Conservation (phyloP, 2,888 invertebrate species). For the Lochmaea capreae region DNA sequence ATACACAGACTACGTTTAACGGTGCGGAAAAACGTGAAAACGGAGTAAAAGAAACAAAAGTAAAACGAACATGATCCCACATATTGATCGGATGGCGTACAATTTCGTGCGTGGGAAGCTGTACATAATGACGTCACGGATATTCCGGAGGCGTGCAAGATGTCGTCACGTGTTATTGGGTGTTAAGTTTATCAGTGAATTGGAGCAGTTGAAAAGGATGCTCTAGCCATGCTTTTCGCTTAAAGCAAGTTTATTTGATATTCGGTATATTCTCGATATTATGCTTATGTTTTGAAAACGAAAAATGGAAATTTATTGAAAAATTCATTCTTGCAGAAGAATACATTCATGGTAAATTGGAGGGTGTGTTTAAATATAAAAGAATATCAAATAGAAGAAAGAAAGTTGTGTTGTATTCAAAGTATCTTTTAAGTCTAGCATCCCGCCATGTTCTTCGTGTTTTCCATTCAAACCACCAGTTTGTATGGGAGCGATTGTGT, state of each 20-base stretch:
- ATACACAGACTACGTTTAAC: slow-evolving; percentile 2
- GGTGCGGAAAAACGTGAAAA: slow-evolving; percentile 8
- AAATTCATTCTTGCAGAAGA: too few species aligned
- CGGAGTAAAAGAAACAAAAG: slow-evolving; percentile 13
- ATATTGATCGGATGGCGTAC: slow-evolving; percentile 19
- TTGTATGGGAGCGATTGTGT: too few species aligned
- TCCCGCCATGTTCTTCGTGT: too few species aligned
- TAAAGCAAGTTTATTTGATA: background rate
- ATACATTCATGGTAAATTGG: too few species aligned
- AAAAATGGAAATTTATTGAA: background rate
- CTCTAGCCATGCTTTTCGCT: background rate
- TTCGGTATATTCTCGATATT: background rate
- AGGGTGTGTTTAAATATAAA: too few species aligned
- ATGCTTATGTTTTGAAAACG: background rate
- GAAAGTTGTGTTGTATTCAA: too few species aligned
- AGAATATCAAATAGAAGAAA: too few species aligned
- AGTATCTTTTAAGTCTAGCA: too few species aligned
- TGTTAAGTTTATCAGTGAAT: background rate
- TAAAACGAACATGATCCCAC: slow-evolving; percentile 6
- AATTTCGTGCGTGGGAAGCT: slow-evolving; percentile 16
- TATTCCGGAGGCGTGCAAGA: slow-evolving; percentile 14
- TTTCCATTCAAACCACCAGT: too few species aligned
- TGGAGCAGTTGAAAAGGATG: background rate
- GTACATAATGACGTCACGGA: slow-evolving; percentile 15
- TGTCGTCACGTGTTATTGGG: slow-evolving; percentile 8